Evolutionary conservation across 2,113 vertebrate genomes (phyloP).

Genomic region (Pangasianodon gigas): DNA sequence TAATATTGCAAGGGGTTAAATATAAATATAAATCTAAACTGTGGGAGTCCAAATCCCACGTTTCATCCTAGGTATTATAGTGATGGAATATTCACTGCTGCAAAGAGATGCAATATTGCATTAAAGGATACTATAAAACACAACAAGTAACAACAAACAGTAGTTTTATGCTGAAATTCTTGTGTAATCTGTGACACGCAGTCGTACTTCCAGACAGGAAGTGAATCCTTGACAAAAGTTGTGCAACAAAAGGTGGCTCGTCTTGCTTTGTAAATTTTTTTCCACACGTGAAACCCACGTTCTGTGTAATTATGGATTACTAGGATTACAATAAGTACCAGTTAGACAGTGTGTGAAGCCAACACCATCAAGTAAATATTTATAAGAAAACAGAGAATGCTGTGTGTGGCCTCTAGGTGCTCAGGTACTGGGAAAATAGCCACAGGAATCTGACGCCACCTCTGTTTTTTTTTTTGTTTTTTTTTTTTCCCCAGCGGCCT

Average conservation of each 20-base stretch:
- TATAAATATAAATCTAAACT: background rate
- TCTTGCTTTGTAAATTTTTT: background rate
- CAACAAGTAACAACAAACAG: background rate
- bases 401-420: background rate
- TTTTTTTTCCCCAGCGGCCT: constrained; percentile 82
- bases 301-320: constrained; percentile 4
- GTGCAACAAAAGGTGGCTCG: background rate
- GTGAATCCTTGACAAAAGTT: background rate
- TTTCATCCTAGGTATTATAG: background rate
- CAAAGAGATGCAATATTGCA: background rate
- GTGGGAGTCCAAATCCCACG: background rate
- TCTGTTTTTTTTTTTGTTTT: background rate
- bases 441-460: background rate
- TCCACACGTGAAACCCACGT: background rate
- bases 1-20: no score
- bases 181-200: background rate
- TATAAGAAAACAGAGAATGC: background rate
- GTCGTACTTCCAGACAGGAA: background rate
- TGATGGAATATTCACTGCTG: background rate
- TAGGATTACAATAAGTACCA: background rate
- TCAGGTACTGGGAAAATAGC: background rate
- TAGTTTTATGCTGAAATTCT: background rate
- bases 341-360: background rate
- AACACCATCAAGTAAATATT: background rate
- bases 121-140: background rate